Percentiles rank a stretch among this genome's conserved stretches.
These are phyloP conservation scores for Sminthurinus aureus DNA, from an alignment of 2,888 invertebrate genomes.

Conservation along the genomic window DNA sequence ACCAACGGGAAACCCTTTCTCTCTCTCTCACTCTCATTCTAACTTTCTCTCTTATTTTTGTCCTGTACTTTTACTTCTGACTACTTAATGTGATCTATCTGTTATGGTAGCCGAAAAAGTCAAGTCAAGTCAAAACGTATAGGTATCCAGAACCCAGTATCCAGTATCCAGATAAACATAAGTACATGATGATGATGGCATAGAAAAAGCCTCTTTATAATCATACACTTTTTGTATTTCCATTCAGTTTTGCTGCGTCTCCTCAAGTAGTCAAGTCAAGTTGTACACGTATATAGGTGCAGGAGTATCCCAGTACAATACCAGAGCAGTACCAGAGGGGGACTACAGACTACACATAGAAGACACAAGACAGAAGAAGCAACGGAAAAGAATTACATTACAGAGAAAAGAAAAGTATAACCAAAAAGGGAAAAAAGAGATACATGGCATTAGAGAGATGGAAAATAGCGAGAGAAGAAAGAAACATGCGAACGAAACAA, in stretches of 20 bases:
- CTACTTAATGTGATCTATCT: conserved; percentile 8
- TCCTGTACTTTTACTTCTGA: not conserved
- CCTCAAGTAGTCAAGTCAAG: not conserved
- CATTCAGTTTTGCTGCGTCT: too few species aligned
- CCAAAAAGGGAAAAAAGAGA: not conserved
- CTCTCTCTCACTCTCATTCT: too few species aligned
- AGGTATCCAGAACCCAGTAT: not conserved
- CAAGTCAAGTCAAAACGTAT: not conserved
- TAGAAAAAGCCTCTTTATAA: too few species aligned
- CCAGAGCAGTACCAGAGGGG: too few species aligned
- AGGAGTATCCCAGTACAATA: too few species aligned
- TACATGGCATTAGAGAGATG: not conserved
- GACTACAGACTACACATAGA: too few species aligned
- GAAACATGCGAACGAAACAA: conserved; percentile 2
- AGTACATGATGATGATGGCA: too few species aligned
- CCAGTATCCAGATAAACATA: too few species aligned
- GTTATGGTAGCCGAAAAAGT: not conserved
- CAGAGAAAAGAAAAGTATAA: not conserved
- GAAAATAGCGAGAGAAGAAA: not conserved
- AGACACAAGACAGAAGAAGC: too few species aligned
- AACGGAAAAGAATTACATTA: too few species aligned
- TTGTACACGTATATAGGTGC: not conserved
- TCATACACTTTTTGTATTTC: too few species aligned
- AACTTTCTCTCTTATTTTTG: too few species aligned
- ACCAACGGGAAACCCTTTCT: conserved; percentile 2